Evolutionary conservation across 2,797 vertebrate species (phyloP).

Genomic region (Peromyscus eremicus): DNA sequence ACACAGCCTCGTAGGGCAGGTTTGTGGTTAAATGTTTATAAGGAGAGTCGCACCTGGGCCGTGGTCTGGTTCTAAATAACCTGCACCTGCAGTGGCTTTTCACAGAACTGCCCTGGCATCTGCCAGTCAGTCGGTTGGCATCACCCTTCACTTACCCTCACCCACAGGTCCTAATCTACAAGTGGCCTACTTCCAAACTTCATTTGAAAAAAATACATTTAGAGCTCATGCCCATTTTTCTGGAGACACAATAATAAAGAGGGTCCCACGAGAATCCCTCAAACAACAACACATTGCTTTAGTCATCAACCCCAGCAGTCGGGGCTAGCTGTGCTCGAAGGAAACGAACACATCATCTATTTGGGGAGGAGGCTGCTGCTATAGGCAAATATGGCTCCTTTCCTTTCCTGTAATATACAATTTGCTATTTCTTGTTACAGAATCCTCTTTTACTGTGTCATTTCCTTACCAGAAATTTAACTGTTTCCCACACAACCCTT

Average conservation of each 20-base stretch:
- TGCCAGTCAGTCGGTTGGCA: background rate
- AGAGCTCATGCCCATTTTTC: conserved; percentile 34
- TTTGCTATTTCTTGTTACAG: conserved; percentile 67
- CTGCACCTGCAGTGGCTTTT: conserved; percentile 80
- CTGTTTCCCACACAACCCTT: conserved; percentile 21
- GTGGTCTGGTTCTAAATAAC: conserved; percentile 84
- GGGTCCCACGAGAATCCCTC: conserved; percentile 22
- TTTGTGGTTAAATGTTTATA: conserved; percentile 71
- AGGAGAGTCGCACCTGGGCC: conserved; percentile 84
- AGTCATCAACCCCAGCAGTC: background rate
- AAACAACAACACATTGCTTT: background rate
- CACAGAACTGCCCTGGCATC: conserved; percentile 24
- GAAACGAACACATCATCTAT: conserved; percentile 30
- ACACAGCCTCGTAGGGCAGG: conserved; percentile 47
- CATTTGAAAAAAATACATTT: conserved; percentile 44
- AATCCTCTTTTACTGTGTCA: conserved; percentile 49
- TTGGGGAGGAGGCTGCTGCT: conserved; percentile 1
- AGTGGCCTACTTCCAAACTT: conserved; percentile 49
- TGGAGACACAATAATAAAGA: background rate
- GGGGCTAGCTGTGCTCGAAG: background rate
- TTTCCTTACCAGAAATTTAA: conserved; percentile 59
- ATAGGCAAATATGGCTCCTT: conserved; percentile 64
- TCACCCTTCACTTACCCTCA: background rate
- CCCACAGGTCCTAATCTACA: conserved; percentile 14
- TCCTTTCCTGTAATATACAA: conserved; percentile 50